phyloP scores from a whole-genome alignment of 2,113 vertebrate species.

The Apaloderma vittatum region DNA sequence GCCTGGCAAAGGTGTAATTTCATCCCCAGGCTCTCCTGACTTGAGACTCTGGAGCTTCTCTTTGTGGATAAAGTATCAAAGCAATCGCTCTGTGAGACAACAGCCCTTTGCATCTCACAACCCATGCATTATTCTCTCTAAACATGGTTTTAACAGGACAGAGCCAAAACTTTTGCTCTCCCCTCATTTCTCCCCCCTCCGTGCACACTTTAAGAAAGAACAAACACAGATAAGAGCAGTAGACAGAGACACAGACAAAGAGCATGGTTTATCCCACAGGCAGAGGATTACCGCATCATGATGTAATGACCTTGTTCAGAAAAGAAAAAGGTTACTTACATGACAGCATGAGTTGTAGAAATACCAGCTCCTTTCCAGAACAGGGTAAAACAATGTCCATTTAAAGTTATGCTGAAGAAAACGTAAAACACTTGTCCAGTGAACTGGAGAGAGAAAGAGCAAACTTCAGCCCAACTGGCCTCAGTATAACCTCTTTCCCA shows the following conservation, averaged over 20 bases:
- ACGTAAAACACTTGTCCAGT: not conserved
- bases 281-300: constrained; percentile 42
- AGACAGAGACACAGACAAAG: constrained; percentile 8
- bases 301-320: constrained; percentile 51
- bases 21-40: constrained; percentile 71
- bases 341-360: constrained; percentile 14
- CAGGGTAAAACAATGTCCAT: not conserved
- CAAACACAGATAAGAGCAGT: not conserved
- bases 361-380: constrained; percentile 7
- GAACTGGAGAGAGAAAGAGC: not conserved
- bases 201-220: not conserved
- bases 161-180: constrained; percentile 22
- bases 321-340: constrained; percentile 47
- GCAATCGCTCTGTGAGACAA: constrained; percentile 49
- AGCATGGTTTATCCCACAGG: constrained; percentile 37
- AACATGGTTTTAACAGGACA: not conserved
- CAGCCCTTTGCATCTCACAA: constrained; percentile 44
- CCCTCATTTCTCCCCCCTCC: not conserved
- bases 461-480: not conserved
- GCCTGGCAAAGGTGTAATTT: constrained; percentile 79
- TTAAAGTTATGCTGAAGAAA: constrained; percentile 29
- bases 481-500: not conserved
- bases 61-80: constrained; percentile 73
- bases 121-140: constrained; percentile 40
- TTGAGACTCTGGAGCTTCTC: constrained; percentile 55